Evolutionary conservation across 2,113 vertebrate species (phyloP).

Genomic region (Rhabdomys dilectus): DNA sequence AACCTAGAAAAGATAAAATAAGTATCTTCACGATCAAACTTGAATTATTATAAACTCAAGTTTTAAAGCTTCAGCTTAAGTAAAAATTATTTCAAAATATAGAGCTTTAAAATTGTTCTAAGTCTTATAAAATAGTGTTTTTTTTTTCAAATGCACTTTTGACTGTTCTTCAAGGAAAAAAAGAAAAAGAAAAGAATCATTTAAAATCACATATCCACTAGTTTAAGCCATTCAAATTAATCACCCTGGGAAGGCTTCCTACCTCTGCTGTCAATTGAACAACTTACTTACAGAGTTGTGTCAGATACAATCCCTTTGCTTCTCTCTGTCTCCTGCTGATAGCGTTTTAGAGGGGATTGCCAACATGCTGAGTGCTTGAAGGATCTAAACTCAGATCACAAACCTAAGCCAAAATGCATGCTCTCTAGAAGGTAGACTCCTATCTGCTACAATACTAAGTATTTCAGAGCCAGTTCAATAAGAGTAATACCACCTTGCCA

Average conservation of each 20-base stretch:
- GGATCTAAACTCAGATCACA: constrained; percentile 76
- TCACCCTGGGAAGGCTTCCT: constrained; percentile 65
- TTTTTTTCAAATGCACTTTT: not conserved
- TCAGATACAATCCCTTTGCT: constrained; percentile 76
- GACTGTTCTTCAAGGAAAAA: not conserved
- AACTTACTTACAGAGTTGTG: constrained; percentile 77
- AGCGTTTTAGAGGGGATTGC: constrained; percentile 76
- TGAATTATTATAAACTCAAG: not conserved
- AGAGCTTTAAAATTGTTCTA: not conserved
- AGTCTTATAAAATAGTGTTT: constrained; percentile 29
- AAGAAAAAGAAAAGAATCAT: constrained; percentile 16
- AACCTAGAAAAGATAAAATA: not conserved
- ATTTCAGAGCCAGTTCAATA: constrained; percentile 59
- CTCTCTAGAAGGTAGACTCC: constrained; percentile 53
- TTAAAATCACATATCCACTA: constrained; percentile 69
- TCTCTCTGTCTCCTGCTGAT: constrained; percentile 71
- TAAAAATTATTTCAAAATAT: not conserved
- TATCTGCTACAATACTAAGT: constrained; percentile 39
- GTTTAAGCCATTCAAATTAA: constrained; percentile 64
- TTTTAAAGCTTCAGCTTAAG: not conserved
- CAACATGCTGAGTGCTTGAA: constrained; percentile 68
- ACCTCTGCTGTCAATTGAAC: constrained; percentile 73
- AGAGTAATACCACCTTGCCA: constrained; percentile 60
- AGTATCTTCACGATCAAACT: not conserved
- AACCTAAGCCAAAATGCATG: constrained; percentile 57